A percentile compares a stretch with the other conserved stretches of the same genome.
These are phyloP conservation scores for Siphlonurus alternatus DNA, from an alignment of 2,888 invertebrate genomes.

Conservation along the genomic window DNA sequence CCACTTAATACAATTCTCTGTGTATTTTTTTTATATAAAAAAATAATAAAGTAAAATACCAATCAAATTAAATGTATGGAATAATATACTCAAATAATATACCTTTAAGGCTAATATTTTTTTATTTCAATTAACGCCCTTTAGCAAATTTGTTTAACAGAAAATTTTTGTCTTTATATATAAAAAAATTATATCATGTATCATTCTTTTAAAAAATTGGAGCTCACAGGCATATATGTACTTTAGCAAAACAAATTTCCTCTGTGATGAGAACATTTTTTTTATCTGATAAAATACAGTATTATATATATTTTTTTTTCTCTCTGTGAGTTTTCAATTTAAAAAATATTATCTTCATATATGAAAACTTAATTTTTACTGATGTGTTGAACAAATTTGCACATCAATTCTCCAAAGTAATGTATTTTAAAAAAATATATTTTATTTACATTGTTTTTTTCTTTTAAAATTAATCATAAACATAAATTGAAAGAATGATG, in stretches of 20 bases:
- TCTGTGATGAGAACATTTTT: too few relatives aligned
- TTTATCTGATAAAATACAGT: not conserved
- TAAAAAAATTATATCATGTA: not conserved
- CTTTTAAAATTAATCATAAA: too few relatives aligned
- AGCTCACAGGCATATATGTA: not conserved
- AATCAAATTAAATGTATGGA: not conserved
- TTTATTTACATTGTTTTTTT: too few relatives aligned
- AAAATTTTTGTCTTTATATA: not conserved
- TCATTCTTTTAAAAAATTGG: not conserved
- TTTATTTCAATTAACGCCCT: not conserved
- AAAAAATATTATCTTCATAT: not conserved
- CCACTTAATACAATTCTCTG: too few relatives aligned
- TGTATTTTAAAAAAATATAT: too few relatives aligned
- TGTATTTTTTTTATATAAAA: too few relatives aligned
- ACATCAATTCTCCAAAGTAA: not conserved
- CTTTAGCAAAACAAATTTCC: not conserved
- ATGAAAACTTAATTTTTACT: not conserved
- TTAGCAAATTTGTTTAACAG: not conserved
- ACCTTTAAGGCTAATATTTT: not conserved
- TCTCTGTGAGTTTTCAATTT: not conserved
- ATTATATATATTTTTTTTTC: not conserved
- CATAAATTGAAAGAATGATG: too few relatives aligned
- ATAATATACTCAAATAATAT: not conserved
- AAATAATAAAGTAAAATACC: not conserved
- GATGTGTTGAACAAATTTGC: not conserved